Evolutionary conservation across 1,140 invertebrate genomes (phyloP), one percentile per base, ranked within the genome.

Genomic region (Coelopa frigida): DNA sequence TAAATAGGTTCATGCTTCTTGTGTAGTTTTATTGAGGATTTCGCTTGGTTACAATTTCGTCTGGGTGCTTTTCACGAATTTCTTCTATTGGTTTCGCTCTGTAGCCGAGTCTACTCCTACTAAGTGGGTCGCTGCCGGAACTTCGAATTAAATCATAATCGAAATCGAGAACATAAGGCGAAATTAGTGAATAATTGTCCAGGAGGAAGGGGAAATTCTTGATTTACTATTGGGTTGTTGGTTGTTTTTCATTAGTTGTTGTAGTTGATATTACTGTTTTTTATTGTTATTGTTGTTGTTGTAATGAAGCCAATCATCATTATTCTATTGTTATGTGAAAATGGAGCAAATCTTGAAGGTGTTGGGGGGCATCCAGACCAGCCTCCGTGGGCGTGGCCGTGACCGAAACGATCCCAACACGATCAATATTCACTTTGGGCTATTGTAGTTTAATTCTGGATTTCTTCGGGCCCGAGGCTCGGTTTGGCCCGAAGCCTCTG

Each of bases 321-420:
- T n/a, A n/a, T n/a, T n/a, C n/a, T n/a, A n/a, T n/a, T n/a, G n/a
- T 39, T 54, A 59, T 63, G 61, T 64, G 61, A 64, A 64, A 64
- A 63, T 64, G 60, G 61, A 64, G 61, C 56, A 63, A 63, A 64
- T 64, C 59, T 52, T 57, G 58, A 50, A 54, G 43, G 31, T 47
- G 49, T 63, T 57, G 35, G 18, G 21, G 10, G 17, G 15, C 18
- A 26, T 29, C 20, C 17, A 35, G 11, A 14, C 20, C 20, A 18
- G 17, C 20, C 12, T 35, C 7, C 20, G 5, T 10, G 20, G 5
- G 17, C 20, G n/a, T 4, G n/a, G 15, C 15, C 14, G 15, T 18
- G 18, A 20, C 11, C 6, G 18, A 20, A 15, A 15, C 1, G 8
- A 20, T 31, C 47, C 50, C 44, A 54, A 49, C 48, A 53, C 6